phyloP scores from a whole-genome alignment of 2,888 invertebrate genomes.

The Perithous albicinctus region DNA sequence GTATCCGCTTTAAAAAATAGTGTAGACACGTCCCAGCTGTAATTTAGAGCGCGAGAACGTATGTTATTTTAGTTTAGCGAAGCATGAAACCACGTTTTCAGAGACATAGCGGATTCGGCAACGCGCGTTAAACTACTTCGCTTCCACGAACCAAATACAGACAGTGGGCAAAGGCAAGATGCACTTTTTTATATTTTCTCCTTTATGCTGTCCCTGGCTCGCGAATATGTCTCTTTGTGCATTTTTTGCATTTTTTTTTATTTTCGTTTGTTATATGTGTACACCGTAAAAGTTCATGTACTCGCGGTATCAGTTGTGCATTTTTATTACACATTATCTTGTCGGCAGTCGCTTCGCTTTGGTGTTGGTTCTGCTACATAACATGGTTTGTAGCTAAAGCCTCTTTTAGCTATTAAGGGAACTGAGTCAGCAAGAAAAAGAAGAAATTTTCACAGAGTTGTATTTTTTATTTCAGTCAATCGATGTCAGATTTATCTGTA shows the following conservation, averaged over 20 bases:
- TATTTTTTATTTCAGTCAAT: too few relatives aligned
- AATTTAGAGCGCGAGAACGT: conserved; percentile 28
- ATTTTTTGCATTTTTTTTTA: conserved; percentile 11
- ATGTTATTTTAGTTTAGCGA: conserved; percentile 58
- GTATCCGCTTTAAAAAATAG: conserved; percentile 45
- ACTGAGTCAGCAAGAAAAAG: too few relatives aligned
- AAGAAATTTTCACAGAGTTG: too few relatives aligned
- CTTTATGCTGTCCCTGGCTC: neutral
- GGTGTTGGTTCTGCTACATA: conserved; percentile 57
- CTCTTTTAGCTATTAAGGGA: conserved; percentile 20
- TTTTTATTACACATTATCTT: conserved; percentile 1
- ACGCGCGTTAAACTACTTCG: conserved; percentile 83
- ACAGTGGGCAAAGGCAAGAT: conserved; percentile 83
- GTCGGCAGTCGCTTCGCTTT: conserved; percentile 47
- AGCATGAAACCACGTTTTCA: conserved; percentile 77
- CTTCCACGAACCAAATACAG: conserved; percentile 81
- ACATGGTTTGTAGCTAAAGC: conserved; percentile 40
- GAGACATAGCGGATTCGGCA: conserved; percentile 82
- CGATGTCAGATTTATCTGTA: too few relatives aligned
- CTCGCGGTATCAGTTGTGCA: conserved; percentile 20
- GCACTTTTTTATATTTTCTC: conserved; percentile 70
- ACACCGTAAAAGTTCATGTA: conserved; percentile 9
- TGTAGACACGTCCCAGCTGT: conserved; percentile 30
- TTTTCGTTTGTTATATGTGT: conserved; percentile 18
- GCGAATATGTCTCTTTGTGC: conserved; percentile 22